These are phyloP conservation scores for Nannoperca australis DNA, from an alignment of 2,797 vertebrate genomes.

Conservation along the genomic window DNA sequence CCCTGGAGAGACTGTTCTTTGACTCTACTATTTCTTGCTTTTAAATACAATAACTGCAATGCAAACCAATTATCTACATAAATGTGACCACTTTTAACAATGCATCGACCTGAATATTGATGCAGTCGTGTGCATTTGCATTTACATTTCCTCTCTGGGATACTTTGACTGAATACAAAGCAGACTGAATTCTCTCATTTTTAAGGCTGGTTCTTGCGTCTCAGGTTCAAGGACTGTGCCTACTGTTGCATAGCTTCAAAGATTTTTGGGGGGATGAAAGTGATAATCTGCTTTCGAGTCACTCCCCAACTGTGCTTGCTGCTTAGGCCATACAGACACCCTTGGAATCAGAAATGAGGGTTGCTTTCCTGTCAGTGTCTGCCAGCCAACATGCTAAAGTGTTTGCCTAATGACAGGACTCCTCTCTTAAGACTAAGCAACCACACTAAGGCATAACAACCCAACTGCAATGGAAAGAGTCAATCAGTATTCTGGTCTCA, in stretches of 20 bases:
- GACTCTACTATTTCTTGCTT: constrained; percentile 59
- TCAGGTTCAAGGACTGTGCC: constrained; percentile 78
- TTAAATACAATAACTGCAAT: constrained; percentile 68
- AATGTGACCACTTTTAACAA: constrained; percentile 69
- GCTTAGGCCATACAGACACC: constrained; percentile 65
- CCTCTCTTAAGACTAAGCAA: constrained; percentile 48
- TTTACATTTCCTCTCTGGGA: constrained; percentile 65
- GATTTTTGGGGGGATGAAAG: constrained; percentile 72
- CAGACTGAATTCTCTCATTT: constrained; percentile 60
- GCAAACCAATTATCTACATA: constrained; percentile 76
- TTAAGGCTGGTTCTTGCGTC: constrained; percentile 44
- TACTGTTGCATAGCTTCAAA: constrained; percentile 76
- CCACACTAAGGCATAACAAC: constrained; percentile 35
- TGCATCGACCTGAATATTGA: constrained; percentile 72
- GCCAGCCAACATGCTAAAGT: constrained; percentile 60
- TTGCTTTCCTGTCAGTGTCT: constrained; percentile 58
- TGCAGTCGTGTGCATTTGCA: constrained; percentile 57
- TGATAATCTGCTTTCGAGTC: constrained; percentile 82
- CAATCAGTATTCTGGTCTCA: constrained; percentile 64
- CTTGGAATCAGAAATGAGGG: constrained; percentile 65
- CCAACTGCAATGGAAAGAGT: constrained; percentile 36
- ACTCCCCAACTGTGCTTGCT: constrained; percentile 64
- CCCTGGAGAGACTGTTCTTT: constrained; percentile 44
- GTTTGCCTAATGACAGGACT: constrained; percentile 63
- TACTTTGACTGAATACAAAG: constrained; percentile 63